Evolutionary conservation across 2,113 vertebrate genomes (phyloP), one percentile per base, ranked within the genome.

Genomic region (Heterochromis multidens): DNA sequence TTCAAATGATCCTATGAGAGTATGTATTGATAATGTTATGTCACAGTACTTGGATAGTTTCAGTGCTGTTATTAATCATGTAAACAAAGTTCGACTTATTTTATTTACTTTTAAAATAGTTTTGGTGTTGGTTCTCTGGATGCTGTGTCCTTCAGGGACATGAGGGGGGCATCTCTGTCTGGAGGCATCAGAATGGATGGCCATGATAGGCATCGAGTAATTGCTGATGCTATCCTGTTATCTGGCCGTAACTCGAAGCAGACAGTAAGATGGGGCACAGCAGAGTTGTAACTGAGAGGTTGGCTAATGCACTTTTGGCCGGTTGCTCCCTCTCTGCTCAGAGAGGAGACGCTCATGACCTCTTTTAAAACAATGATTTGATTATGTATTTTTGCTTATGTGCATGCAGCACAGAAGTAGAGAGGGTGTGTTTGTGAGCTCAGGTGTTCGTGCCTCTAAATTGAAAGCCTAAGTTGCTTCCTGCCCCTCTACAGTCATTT

Each of bases 161-260:
- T 85, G 54, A 82, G 92, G 84, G n/a, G 88, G 79, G 78, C 72
- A 83, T 91, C 79, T 88, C 84, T 85, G 83, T 90, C 88, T 79
- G 40, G 77, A 84, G 67, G 86, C 77, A 87, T 88, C 86, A 77
- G 81, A 84, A 92, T 84, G 63, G 87, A 90, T 85, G 88, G 67
- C 63, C 13, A 76, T 82, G 90, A 95, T 92, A 78, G 77, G 62
- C 81, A 90, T 90, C 31, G 29, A 79, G 76, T 95, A 91, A 95
- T 94, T 93, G 94, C 95, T 95, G 94, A 96, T 95, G 87, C 90
- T 93, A 93, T 94, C 94, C 88, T 52, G 31, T 74, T 85, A 82
- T 87, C 85, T 46, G 77, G 77, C 84, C 80, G 7, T 59, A 76
- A 79, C 86, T 74, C 13, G 12, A 70, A 83, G 33, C 79, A 59